Percentiles rank a stretch among this genome's conserved stretches.
Conservation (phyloP, 2,797 vertebrate genomes). For the Crypturellus tataupa region DNA sequence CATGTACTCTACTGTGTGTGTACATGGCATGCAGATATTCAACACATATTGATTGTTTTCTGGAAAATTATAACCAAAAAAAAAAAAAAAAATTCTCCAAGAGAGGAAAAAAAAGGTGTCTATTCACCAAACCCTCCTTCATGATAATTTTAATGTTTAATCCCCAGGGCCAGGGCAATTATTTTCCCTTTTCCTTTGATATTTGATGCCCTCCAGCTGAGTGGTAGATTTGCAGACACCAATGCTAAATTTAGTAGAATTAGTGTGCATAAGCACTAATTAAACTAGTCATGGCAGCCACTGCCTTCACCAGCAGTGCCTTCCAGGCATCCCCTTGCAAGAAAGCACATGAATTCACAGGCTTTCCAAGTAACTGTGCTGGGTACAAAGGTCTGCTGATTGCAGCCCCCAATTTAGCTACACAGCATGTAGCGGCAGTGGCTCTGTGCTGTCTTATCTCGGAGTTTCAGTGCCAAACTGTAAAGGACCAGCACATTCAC, state of each 20-base stretch:
- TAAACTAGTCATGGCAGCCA: neutral
- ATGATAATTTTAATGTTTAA: neutral
- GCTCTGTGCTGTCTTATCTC: neutral
- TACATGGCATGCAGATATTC: neutral
- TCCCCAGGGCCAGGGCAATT: neutral
- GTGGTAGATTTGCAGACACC: neutral
- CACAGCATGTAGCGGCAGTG: accelerated
- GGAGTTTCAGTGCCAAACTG: neutral
- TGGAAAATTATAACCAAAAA: neutral
- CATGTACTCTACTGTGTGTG: neutral
- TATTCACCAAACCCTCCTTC: neutral
- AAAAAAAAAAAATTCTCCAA: too few relatives aligned
- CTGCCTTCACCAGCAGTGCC: neutral
- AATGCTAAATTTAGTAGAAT: slow-evolving; percentile 49
- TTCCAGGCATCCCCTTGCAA: neutral
- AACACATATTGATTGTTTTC: neutral
- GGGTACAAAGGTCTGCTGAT: neutral
- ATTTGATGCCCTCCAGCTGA: neutral
- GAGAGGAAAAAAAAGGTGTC: neutral
- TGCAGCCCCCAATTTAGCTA: neutral
- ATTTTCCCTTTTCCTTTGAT: slow-evolving; percentile 16
- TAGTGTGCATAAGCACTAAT: neutral
- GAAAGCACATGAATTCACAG: neutral
- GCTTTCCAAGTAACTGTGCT: neutral
- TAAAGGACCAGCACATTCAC: accelerated